Conservation (phyloP, 2,888 invertebrate genomes). For the Oithona nana region DNA sequence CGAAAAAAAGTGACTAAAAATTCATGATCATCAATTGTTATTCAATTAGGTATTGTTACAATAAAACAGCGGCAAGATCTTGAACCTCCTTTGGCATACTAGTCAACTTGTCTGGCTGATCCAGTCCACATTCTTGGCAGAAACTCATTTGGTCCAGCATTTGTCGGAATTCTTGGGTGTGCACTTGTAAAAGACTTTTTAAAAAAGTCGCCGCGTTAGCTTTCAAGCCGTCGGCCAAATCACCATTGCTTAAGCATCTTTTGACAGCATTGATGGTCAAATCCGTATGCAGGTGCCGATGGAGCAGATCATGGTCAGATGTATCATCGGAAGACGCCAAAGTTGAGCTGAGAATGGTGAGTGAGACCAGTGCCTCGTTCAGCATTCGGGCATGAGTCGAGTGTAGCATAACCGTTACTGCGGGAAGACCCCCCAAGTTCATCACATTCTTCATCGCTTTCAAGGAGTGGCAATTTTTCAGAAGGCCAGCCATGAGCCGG, state of each 20-base stretch:
- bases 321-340: not conserved
- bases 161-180: not conserved
- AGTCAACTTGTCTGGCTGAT: not conserved
- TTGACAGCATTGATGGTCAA: conserved; percentile 10
- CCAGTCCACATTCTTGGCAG: not conserved
- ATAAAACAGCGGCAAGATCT: too few relatives aligned
- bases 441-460: not conserved
- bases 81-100: not conserved
- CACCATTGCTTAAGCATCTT: not conserved
- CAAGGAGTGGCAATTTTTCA: conserved; percentile 4
- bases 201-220: conserved; percentile 1
- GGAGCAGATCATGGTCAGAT: not conserved
- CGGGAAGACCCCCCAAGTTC: conserved; percentile 3
- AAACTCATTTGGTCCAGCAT: not conserved
- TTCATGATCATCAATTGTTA: too few relatives aligned
- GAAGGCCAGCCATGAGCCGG: not conserved
- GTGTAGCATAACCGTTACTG: not conserved
- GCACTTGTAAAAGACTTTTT: not conserved
- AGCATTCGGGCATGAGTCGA: conserved; percentile 4
- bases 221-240: not conserved
- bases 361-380: conserved; percentile 1
- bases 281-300: conserved; percentile 9
- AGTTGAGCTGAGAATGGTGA: not conserved
- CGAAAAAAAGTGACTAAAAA: too few relatives aligned
- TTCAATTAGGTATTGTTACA: too few relatives aligned